Conservation (phyloP, 2,888 invertebrate genomes). For the Drosophila maculinotata region DNA sequence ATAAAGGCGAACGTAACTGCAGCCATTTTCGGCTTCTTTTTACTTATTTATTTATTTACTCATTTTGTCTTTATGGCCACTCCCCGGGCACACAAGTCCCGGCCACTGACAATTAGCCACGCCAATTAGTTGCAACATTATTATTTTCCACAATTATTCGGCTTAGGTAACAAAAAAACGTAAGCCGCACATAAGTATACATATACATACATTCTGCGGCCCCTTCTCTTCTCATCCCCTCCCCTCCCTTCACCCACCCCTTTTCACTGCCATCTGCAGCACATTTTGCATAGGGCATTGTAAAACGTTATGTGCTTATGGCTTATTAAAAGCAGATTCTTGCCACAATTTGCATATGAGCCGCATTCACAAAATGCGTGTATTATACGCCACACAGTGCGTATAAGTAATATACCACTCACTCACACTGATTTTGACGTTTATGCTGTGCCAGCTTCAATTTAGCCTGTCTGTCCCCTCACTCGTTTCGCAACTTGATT, state of each 20-base stretch:
- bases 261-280: slow-evolving; percentile 15
- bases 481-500: slow-evolving; percentile 31
- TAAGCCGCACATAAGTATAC: slow-evolving; percentile 7
- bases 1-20: slow-evolving; percentile 38
- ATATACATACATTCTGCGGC: background rate
- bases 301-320: slow-evolving; percentile 56
- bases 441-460: slow-evolving; percentile 52
- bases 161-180: slow-evolving; percentile 5
- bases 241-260: background rate
- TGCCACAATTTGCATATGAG: slow-evolving; percentile 62
- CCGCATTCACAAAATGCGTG: slow-evolving; percentile 23
- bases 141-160: slow-evolving; percentile 57
- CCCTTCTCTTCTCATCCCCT: background rate
- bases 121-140: slow-evolving; percentile 73
- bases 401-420: slow-evolving; percentile 23
- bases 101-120: slow-evolving; percentile 56
- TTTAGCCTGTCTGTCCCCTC: slow-evolving; percentile 31
- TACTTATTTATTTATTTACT: slow-evolving; percentile 50
- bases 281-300: no score
- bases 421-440: slow-evolving; percentile 38
- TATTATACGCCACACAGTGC: slow-evolving; percentile 21
- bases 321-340: slow-evolving; percentile 65
- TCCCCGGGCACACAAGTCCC: slow-evolving; percentile 20
- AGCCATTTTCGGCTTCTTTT: slow-evolving; percentile 44
- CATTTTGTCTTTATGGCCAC: slow-evolving; percentile 34